Percentiles rank a stretch among this genome's conserved stretches.
These are phyloP conservation scores for Paraplagusia blochii DNA, from an alignment of 2,113 vertebrate species.

Conservation along the genomic window DNA sequence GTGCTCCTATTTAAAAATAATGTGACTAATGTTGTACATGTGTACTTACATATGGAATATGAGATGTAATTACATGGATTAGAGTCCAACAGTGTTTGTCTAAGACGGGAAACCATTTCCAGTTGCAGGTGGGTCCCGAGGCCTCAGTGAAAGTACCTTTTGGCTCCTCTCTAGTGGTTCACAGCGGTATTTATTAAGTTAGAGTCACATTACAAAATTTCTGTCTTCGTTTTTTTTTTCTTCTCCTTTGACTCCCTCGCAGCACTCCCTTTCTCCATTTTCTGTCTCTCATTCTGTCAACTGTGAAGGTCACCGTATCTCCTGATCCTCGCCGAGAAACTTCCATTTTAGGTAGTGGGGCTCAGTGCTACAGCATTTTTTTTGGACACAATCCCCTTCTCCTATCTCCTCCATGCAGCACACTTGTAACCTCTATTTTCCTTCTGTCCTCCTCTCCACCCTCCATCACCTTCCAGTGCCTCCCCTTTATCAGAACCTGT, in stretches of 20 bases:
- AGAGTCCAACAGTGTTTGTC: constrained; percentile 60
- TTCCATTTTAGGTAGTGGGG: constrained; percentile 94
- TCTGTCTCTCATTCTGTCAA: constrained; percentile 63
- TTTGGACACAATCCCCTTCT: constrained; percentile 81
- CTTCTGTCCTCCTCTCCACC: constrained; percentile 61
- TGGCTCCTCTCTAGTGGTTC: constrained; percentile 28
- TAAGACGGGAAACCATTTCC: constrained; percentile 70
- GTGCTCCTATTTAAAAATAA: constrained; percentile 12
- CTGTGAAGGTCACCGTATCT: constrained; percentile 85
- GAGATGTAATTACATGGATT: constrained; percentile 70
- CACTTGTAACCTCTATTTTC: constrained; percentile 63
- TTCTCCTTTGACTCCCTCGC: constrained; percentile 12
- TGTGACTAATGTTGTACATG: constrained; percentile 64
- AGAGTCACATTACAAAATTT: constrained; percentile 59
- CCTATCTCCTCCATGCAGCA: constrained; percentile 60
- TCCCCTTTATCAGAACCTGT: constrained; percentile 87
- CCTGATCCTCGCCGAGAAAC: constrained; percentile 81
- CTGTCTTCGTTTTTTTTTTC: constrained; percentile 35
- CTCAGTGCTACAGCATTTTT: constrained; percentile 67
- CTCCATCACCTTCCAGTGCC: constrained; percentile 61
- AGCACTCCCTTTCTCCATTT: constrained; percentile 60
- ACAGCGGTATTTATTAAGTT: constrained; percentile 61
- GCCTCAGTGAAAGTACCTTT: constrained; percentile 53
- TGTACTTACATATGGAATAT: constrained; percentile 68
- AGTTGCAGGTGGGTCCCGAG: constrained; percentile 66